phyloP scores from a whole-genome alignment of 2,797 vertebrate species.

The Notoglanidium macrostoma region DNA sequence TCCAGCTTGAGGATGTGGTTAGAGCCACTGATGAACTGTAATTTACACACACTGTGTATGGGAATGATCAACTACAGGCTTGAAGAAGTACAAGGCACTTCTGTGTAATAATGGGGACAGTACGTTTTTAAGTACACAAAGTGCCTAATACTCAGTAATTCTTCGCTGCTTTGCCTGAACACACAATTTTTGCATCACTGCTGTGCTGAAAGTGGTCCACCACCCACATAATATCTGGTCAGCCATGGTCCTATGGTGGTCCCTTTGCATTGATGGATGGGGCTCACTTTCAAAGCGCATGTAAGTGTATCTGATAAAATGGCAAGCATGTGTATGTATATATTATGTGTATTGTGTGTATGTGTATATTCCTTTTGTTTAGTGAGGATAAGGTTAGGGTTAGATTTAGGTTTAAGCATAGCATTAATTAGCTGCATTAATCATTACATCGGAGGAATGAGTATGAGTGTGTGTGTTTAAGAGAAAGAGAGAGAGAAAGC shows the following conservation, averaged over 20 bases:
- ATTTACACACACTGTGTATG: not conserved
- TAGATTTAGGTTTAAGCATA: not conserved
- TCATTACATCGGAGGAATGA: too few species aligned
- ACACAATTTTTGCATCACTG: not conserved
- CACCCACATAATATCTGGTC: not conserved
- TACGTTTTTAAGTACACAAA: not conserved
- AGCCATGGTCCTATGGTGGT: not conserved
- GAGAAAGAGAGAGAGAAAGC: too few species aligned
- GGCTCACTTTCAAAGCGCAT: not conserved
- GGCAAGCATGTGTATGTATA: not conserved
- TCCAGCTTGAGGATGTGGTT: not conserved
- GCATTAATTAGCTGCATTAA: too few species aligned
- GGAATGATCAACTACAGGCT: not conserved
- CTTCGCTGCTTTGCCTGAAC: not conserved
- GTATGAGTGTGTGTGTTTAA: not conserved
- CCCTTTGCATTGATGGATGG: not conserved
- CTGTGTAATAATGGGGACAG: not conserved
- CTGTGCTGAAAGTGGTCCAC: not conserved
- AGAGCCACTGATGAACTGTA: not conserved
- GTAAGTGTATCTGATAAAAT: not conserved
- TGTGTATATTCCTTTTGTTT: not conserved
- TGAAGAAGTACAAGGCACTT: not conserved
- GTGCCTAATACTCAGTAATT: too few species aligned
- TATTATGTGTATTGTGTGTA: not conserved
- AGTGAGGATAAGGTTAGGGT: not conserved